A percentile compares a stretch with the other conserved stretches of the same genome.
Evolutionary conservation across 53 echinoderm and acorn worm species (phyloP).

Genomic region (Mesocentrotus franciscanus): DNA sequence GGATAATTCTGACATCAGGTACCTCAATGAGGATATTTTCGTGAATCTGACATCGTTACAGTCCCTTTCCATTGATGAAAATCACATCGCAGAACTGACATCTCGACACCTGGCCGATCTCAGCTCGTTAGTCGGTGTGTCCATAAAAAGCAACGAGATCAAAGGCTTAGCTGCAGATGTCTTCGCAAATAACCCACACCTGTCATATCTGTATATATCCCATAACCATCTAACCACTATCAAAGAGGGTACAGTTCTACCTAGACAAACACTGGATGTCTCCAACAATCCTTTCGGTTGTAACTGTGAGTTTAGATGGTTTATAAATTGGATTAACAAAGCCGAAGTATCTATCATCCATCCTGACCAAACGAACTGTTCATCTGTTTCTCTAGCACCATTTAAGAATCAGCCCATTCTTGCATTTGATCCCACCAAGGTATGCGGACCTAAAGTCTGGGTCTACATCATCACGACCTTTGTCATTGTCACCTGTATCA

Average conservation of each 20-base stretch:
- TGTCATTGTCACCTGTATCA: too few species aligned
- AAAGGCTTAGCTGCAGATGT: background rate
- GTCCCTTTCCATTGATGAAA: background rate
- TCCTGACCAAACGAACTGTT: too few species aligned
- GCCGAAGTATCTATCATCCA: background rate
- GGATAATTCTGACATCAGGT: background rate
- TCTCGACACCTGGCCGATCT: conserved; percentile 11
- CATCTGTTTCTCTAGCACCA: too few species aligned
- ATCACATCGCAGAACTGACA: conserved; percentile 23
- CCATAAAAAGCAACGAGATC: background rate
- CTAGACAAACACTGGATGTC: conserved; percentile 11
- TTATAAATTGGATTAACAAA: background rate
- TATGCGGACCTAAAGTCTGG: too few species aligned
- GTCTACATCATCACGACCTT: too few species aligned
- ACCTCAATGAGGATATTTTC: conserved; percentile 34
- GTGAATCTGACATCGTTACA: background rate
- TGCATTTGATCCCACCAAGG: too few species aligned
- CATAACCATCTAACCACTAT: background rate
- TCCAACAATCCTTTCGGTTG: conserved; percentile 25
- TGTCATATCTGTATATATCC: conserved; percentile 20
- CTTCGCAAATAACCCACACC: background rate
- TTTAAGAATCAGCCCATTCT: too few species aligned
- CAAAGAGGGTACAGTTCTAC: conserved; percentile 21
- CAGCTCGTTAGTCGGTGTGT: background rate
- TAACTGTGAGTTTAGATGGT: background rate